Percentiles rank a stretch among this genome's conserved stretches.
These are phyloP conservation scores for Indri indri DNA, from an alignment of 2,113 vertebrate species.

Conservation along the genomic window DNA sequence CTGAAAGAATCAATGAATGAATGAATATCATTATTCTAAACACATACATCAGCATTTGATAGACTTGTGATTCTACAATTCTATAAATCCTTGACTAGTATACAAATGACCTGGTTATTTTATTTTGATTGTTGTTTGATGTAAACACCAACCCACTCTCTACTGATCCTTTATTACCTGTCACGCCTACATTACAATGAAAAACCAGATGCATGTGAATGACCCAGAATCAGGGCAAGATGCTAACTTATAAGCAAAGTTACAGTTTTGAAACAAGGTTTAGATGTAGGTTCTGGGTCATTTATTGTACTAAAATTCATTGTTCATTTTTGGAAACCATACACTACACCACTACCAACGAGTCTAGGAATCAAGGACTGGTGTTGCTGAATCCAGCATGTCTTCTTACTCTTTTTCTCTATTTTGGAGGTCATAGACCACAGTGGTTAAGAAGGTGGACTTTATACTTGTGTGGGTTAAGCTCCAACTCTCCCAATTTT, in stretches of 20 bases:
- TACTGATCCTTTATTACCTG: neutral
- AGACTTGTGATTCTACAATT: constrained; percentile 7
- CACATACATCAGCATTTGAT: neutral
- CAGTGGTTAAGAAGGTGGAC: neutral
- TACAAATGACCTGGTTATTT: neutral
- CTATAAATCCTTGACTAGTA: neutral
- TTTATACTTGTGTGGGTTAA: neutral
- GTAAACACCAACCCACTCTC: neutral
- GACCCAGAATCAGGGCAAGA: neutral
- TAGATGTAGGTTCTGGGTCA: neutral
- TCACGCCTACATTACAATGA: neutral
- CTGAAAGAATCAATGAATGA: neutral
- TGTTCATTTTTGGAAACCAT: neutral
- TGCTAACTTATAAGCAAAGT: neutral
- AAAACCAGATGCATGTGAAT: neutral
- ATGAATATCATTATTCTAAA: neutral
- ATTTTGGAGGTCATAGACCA: neutral
- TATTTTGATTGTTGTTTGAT: neutral
- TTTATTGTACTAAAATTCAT: neutral
- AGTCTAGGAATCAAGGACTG: neutral
- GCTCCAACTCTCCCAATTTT: neutral
- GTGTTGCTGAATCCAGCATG: neutral
- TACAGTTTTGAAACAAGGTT: neutral
- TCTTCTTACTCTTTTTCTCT: neutral
- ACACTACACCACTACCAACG: neutral